phyloP scores from a whole-genome alignment of 2,888 invertebrate species.

The Heliconius ismenius region DNA sequence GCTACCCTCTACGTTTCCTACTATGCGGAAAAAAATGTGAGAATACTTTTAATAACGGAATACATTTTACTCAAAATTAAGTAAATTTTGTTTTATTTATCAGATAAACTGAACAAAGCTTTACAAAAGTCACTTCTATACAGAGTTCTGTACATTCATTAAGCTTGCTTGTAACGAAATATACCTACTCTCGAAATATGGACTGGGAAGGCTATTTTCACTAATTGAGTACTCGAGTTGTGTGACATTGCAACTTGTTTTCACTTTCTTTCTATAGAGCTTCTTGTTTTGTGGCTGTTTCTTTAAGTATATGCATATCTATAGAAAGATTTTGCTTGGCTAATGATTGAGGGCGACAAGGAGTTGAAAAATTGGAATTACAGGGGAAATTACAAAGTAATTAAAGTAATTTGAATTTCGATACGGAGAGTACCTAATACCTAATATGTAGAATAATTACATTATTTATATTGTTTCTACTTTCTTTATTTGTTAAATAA shows the following conservation, averaged over 20 bases:
- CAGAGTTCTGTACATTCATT: not conserved
- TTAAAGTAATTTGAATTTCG: too few species aligned
- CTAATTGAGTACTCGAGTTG: conserved; percentile 25
- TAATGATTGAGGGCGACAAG: not conserved
- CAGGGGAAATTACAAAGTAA: too few species aligned
- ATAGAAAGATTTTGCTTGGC: not conserved
- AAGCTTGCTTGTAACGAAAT: not conserved
- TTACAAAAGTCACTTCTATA: not conserved
- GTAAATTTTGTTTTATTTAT: not conserved
- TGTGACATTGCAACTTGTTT: conserved; percentile 12
- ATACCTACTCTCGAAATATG: conserved; percentile 9
- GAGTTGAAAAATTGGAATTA: not conserved
- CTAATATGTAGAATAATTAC: too few species aligned
- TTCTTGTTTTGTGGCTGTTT: not conserved
- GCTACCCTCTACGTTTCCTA: too few species aligned
- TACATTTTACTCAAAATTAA: not conserved
- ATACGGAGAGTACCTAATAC: too few species aligned
- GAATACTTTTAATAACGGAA: not conserved
- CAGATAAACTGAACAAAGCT: not conserved
- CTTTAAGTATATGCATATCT: not conserved
- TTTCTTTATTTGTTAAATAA: too few species aligned
- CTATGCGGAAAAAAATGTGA: too few species aligned
- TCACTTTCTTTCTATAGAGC: conserved; percentile 2
- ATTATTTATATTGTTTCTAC: too few species aligned
- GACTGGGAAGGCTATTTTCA: conserved; percentile 13